Base-by-base conservation (phyloP, 2,113 vertebrate genomes). In the Dissostichus mawsoni region DNA sequence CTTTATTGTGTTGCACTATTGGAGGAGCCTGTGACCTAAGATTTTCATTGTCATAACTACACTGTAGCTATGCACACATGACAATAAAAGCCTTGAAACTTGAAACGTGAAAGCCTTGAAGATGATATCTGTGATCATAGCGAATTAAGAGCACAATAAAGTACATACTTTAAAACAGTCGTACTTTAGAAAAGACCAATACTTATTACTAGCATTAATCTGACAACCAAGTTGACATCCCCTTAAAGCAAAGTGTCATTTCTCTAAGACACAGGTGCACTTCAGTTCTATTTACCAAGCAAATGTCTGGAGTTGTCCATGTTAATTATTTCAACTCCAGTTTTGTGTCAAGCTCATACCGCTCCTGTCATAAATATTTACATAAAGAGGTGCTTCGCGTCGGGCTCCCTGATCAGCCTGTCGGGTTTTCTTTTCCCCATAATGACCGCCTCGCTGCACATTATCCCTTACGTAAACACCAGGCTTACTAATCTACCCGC, bases 311-410 rank as follows among this genome's bases (percentile, higher is more conserved):
- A 64, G 9, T 50, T 12, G 4, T 66, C 56, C 18, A 53, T 55
- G 44, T 64, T 14, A 73, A 69, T 80, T 74, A 53, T 77, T 69
- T 61, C 4, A 76, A n/a, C 11, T 73, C 41, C 3, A n/a, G 25
- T 33, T 50, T 70, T 78, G 29, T 78, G 74, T 65, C 25, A 16
- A 41, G 47, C 11, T 51, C 44, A 62, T 56, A 70, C 55, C 1
- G 1, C 6, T 12, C 7, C 23, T 48, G 25, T 4, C 3, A 45
- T 76, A 72, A 80, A 57, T 82, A 82, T 81, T 66, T 69, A 67
- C 33, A 61, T 14, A 51, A 72, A 47, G 55, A 53, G 33, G 61
- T 57, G 25, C 25, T 25, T 25, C 25, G 25, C 25, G 25, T 25
- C 25, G 25, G 2, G 25, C 25, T 25, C 25, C 25, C 25, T 25